phyloP scores from a whole-genome alignment of 2,797 vertebrate genomes.

The Fratercula arctica region DNA sequence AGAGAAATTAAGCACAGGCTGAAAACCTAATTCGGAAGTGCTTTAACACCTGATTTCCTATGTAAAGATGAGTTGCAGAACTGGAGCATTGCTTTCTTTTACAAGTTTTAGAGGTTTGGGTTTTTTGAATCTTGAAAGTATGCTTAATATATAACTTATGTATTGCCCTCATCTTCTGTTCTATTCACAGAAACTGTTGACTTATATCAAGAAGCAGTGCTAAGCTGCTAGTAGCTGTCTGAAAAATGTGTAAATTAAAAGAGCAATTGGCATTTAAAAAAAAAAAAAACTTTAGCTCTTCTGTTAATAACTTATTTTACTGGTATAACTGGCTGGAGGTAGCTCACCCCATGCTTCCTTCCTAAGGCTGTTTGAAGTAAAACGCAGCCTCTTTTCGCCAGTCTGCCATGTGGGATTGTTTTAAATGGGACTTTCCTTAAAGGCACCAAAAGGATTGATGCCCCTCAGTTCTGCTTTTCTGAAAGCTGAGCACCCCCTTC shows the following conservation, averaged over 20 bases:
- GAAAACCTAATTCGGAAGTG: neutral
- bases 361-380: neutral
- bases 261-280: neutral
- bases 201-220: neutral
- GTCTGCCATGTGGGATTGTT: neutral
- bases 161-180: neutral
- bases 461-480: neutral
- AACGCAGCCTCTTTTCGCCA: neutral
- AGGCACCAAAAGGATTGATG: neutral
- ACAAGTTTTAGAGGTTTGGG: neutral
- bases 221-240: neutral
- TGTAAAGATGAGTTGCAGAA: constrained; percentile 4
- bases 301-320: neutral
- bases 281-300: neutral
- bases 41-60: neutral
- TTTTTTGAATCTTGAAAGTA: neutral
- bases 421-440: neutral
- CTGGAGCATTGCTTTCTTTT: neutral
- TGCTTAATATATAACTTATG: neutral
- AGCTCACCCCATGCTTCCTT: neutral
- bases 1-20: neutral
- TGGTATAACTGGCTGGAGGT: neutral
- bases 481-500: neutral
- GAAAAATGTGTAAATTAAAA: neutral
- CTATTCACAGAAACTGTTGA: neutral